A percentile compares a stretch with the other conserved stretches of the same genome.
Conservation (phyloP, 2,888 invertebrate species). For the Campopleginae sp. region DNA sequence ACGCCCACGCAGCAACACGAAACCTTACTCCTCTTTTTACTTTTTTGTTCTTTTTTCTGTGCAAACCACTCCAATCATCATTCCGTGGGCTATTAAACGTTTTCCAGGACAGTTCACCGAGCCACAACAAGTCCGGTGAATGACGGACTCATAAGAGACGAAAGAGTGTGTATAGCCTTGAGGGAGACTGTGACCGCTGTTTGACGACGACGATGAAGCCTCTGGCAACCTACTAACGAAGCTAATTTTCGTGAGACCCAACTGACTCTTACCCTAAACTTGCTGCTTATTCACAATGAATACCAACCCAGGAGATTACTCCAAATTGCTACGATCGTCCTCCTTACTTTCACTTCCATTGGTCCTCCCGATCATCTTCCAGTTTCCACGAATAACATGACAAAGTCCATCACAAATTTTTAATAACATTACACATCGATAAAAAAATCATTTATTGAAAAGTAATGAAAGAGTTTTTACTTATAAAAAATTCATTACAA, state of each 20-base stretch:
- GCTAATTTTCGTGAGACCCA: slow-evolving; percentile 75
- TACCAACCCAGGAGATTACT: neutral
- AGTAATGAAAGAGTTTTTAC: no score
- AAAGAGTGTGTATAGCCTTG: slow-evolving; percentile 7
- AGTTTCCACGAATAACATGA: neutral
- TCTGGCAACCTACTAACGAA: slow-evolving; percentile 73
- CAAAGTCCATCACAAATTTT: neutral
- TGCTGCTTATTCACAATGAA: neutral
- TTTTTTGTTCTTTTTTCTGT: no score
- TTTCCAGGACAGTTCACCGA: slow-evolving; percentile 65
- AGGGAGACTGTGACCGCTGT: slow-evolving; percentile 43
- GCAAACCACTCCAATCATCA: slow-evolving; percentile 73
- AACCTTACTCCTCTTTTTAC: slow-evolving; percentile 54
- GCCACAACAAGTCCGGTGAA: slow-evolving; percentile 62
- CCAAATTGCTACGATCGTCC: slow-evolving; percentile 6
- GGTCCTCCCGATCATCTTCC: neutral
- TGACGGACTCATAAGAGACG: slow-evolving; percentile 38
- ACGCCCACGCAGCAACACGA: slow-evolving; percentile 57
- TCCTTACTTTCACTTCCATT: slow-evolving; percentile 3
- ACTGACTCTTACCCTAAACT: slow-evolving; percentile 38
- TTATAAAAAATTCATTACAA: no score
- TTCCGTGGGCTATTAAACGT: slow-evolving; percentile 71
- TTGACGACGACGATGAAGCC: slow-evolving; percentile 61
- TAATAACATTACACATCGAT: no score
- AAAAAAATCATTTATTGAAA: no score